These are phyloP conservation scores for Pachymerium ferrugineum DNA, from an alignment of 2,888 invertebrate species.

Conservation along the genomic window DNA sequence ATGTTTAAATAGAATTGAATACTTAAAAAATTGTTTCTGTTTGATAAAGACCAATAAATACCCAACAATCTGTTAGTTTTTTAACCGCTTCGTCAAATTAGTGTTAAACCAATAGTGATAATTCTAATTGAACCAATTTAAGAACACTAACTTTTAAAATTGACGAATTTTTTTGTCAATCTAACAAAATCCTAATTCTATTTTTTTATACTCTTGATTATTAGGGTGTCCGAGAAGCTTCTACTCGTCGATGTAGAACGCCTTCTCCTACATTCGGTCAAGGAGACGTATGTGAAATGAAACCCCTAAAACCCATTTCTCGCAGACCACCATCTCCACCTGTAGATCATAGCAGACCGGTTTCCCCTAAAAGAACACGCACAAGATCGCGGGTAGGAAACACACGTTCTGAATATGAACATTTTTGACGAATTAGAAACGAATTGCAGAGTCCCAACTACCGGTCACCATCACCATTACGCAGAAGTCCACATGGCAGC, in stretches of 20 bases:
- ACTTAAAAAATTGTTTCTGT: too few species aligned
- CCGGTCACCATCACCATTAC: not conserved
- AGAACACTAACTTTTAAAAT: too few species aligned
- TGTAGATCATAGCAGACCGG: not conserved
- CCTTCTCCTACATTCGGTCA: not conserved
- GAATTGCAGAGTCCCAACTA: not conserved
- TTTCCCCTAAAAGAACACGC: not conserved
- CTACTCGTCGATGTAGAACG: not conserved
- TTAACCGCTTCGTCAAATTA: too few species aligned
- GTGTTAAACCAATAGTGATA: too few species aligned
- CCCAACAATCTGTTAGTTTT: too few species aligned
- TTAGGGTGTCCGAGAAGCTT: not conserved
- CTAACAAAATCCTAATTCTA: too few species aligned
- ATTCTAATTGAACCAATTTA: too few species aligned
- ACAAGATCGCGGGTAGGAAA: not conserved
- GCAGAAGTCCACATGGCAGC: conserved; percentile 42
- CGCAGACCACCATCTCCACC: not conserved
- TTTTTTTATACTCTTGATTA: too few species aligned
- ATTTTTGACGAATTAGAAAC: not conserved
- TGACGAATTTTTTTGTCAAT: too few species aligned
- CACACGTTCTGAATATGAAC: too few species aligned
- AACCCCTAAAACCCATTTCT: not conserved
- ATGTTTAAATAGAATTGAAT: too few species aligned
- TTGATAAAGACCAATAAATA: too few species aligned
- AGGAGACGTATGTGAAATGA: not conserved